phyloP scores from a whole-genome alignment of 2,113 vertebrate species.

The Sylvilagus bachmani region DNA sequence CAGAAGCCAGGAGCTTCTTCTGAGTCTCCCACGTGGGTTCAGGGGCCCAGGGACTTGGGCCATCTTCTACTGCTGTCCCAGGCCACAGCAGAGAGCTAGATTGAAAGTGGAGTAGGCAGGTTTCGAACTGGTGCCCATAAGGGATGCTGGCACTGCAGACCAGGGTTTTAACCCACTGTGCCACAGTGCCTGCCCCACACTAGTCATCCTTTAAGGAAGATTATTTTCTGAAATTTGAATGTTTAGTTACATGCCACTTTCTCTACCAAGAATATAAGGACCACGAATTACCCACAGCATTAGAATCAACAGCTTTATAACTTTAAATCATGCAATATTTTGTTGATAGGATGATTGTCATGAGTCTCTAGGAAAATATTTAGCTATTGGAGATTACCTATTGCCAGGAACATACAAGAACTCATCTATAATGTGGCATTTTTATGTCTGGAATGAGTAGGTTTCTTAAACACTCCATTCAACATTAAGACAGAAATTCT shows the following conservation, averaged over 20 bases:
- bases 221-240: neutral
- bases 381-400: neutral
- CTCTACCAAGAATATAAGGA: neutral
- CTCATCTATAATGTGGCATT: neutral
- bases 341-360: neutral
- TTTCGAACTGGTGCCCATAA: too few relatives aligned
- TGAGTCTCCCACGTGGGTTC: too few relatives aligned
- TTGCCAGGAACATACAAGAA: neutral
- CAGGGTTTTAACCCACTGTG: too few relatives aligned
- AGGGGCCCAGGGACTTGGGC: too few relatives aligned
- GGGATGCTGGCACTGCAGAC: too few relatives aligned
- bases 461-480: neutral
- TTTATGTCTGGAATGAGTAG: neutral
- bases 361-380: neutral
- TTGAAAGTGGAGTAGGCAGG: too few relatives aligned
- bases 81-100: too few relatives aligned
- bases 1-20: too few relatives aligned
- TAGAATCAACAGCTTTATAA: neutral
- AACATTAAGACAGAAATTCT: neutral
- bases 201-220: neutral
- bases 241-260: neutral
- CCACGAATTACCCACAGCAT: neutral
- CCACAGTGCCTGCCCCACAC: too few relatives aligned
- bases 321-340: conserved; percentile 11
- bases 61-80: too few relatives aligned